phyloP scores from a whole-genome alignment of 2,113 vertebrate genomes.

The Oreochromis tanganicae region DNA sequence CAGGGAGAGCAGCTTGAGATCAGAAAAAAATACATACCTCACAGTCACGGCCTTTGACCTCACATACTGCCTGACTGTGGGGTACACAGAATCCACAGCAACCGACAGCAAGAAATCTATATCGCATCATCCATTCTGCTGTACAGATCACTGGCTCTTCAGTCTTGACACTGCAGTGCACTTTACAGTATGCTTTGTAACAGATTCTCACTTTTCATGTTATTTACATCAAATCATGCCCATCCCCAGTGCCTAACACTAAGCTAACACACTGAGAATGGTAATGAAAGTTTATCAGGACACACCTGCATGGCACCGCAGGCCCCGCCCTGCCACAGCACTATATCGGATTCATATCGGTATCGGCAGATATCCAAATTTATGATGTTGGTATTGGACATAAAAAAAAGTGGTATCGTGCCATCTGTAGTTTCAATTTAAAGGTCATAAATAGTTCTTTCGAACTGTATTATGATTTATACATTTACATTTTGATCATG shows the following conservation, averaged over 20 bases:
- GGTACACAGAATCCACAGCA: too few relatives aligned
- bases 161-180: background rate
- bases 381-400: background rate
- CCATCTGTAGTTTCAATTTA: rapidly evolving
- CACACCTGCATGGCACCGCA: background rate
- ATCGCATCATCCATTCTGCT: too few relatives aligned
- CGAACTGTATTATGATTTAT: background rate
- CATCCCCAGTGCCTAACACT: too few relatives aligned
- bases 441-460: background rate
- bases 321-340: background rate
- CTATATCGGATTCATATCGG: background rate
- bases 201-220: background rate
- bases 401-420: rapidly evolving
- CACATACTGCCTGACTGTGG: too few relatives aligned
- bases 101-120: too few relatives aligned
- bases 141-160: background rate
- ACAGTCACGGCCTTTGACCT: too few relatives aligned
- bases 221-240: too few relatives aligned
- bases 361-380: background rate
- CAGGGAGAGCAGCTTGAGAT: too few relatives aligned
- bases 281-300: background rate
- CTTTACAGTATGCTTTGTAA: background rate
- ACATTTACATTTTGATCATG: background rate
- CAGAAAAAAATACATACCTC: too few relatives aligned
- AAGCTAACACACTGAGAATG: background rate